Base-by-base conservation (phyloP, 2,797 vertebrate genomes). In the Pseudomugil tenellus region DNA sequence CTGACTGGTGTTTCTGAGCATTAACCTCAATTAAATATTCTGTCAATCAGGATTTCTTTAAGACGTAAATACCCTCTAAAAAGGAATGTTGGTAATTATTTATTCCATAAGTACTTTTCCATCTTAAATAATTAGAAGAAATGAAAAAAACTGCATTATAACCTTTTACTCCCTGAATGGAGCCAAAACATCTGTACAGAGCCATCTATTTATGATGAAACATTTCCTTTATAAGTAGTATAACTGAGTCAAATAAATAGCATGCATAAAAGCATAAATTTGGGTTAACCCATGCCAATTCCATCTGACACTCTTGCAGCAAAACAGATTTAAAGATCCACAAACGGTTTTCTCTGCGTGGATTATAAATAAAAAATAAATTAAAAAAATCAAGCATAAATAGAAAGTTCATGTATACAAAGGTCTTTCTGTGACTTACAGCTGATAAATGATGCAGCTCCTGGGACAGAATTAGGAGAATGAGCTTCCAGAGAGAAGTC, bases 361-460 rank as follows among this genome's bases (percentile, higher is more conserved):
- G 9, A 43, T 3, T 58, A 70, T 63, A 3, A 11, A 14, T 46
- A 10, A n/a, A n/a, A n/a, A n/a, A n/a, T n/a, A n/a, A n/a, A n/a
- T n/a, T n/a, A n/a, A n/a, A n/a, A n/a, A n/a, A 8, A 6, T 32
- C 4, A 32, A 21, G n/a, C 10, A 46, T 16, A 39, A 16, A 41
- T 17, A 17, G 49, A 26, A 75, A 79, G 68, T 85, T 70, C 12
- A 2, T 34, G 4, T 58, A 19, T 5, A 35, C 43, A 43, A 37
- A 60, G 6, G 6, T 2, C 0, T 19, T 16, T 25, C n/a, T 6
- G 14, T 8, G 66, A 78, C 84, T 88, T 86, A 90, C 29, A 57
- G 74, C 49, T 63, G 66, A 59, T 2, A 64, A 46, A 74, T 63
- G 69, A 63, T 70, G 79, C 59, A 66, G 69, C 73, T 67, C 56